Evolutionary conservation across 2,113 vertebrate genomes (phyloP), one percentile per base, ranked within the genome.

Genomic region (Corydoras maculifer): DNA sequence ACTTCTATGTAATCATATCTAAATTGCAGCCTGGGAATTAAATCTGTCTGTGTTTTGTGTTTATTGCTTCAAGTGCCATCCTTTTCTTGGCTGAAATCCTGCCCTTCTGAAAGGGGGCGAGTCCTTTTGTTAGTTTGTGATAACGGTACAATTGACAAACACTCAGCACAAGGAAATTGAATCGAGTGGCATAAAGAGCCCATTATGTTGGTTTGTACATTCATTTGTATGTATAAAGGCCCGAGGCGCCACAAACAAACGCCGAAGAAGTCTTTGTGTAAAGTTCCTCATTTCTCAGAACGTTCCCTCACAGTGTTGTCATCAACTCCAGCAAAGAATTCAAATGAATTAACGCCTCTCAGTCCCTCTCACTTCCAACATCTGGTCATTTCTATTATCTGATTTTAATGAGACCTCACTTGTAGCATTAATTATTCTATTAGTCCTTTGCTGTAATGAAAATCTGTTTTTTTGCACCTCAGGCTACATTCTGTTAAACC

Each of bases 141-240:
- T 65, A 51, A 48, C 71, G 48, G 58, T 68, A 61, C 53, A 74
- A 74, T 62, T 54, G 50, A 62, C 35, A 74, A 57, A 74, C 59
- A 43, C 32, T 74, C 35, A 6, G 58, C 35, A 43, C 50, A 49
- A 51, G 55, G 31, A 31, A 72, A 68, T 62, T 74, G 65, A 74
- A 74, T 68, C 61, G 72, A 62, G 72, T 62, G 12, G 50, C 61
- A 60, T 60, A 74, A 74, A 73, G 62, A 74, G 65, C 58, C 66
- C 72, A 62, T 74, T 74, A 74, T 62, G 58, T 60, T 68, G 58
- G 53, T 62, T 68, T 74, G 72, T 54, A 73, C 58, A 49, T 74
- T 68, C 65, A 74, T 74, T 68, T 68, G 13, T 68, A 62, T 74
- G 65, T 68, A 62, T 62, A 65, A 74, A 57, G 48, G 72, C 51